phyloP scores from a whole-genome alignment of 2,113 vertebrate species.

The Cephalopterus ornatus region DNA sequence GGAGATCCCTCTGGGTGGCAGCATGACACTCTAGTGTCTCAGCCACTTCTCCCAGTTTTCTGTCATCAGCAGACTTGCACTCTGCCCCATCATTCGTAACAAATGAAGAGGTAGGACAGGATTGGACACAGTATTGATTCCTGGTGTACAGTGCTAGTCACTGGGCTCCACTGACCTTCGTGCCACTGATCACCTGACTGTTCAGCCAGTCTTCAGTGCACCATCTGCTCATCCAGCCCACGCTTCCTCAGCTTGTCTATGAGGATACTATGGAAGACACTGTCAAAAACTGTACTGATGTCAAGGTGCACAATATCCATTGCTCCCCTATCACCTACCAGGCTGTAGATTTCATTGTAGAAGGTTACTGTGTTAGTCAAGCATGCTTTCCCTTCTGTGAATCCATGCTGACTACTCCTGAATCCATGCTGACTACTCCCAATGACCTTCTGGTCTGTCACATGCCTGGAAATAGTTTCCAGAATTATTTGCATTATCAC shows the following conservation, averaged over 20 bases:
- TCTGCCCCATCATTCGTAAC: not conserved
- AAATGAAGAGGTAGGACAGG: not conserved
- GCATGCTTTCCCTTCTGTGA: not conserved
- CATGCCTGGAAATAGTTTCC: not conserved
- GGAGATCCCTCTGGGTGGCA: not conserved
- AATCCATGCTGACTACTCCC: not conserved
- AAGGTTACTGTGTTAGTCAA: not conserved
- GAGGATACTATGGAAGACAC: not conserved
- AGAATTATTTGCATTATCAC: not conserved
- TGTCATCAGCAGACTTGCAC: not conserved
- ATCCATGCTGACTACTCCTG: not conserved
- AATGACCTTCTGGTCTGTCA: not conserved
- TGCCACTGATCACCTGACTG: not conserved
- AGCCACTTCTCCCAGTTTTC: not conserved
- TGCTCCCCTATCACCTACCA: not conserved
- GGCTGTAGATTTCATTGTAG: not conserved
- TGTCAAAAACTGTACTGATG: not conserved
- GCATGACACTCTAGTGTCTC: fast-evolving
- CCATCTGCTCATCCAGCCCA: not conserved
- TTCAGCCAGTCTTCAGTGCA: not conserved
- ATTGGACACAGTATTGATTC: not conserved
- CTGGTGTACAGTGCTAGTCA: not conserved
- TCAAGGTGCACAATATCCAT: not conserved
- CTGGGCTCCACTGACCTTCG: not conserved
- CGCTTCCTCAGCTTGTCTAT: not conserved